Evolutionary conservation across 2,888 invertebrate genomes (phyloP).

Genomic region (Parnassius mnemosyne): DNA sequence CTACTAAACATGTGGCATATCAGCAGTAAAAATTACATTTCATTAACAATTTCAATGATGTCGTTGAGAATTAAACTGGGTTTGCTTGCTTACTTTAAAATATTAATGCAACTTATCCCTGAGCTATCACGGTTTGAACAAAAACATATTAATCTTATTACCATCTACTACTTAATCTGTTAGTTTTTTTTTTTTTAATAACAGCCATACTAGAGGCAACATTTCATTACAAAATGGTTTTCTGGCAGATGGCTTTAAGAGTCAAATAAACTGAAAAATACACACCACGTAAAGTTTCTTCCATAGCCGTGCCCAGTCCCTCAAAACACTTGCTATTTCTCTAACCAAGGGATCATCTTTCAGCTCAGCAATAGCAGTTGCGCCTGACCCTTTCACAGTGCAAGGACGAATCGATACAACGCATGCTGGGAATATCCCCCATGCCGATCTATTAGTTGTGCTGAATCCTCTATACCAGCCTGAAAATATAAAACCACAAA

Average conservation of each 20-base stretch:
- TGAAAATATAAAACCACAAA: slow-evolving; percentile 45
- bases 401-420: slow-evolving; percentile 91
- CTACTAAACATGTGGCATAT: no score
- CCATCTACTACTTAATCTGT: no score
- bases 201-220: neutral
- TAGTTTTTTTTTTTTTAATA: neutral
- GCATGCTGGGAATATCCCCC: slow-evolving; percentile 80
- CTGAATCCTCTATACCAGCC: slow-evolving; percentile 94
- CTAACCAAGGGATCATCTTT: slow-evolving; percentile 94
- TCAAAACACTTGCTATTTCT: slow-evolving; percentile 93
- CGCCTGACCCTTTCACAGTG: slow-evolving; percentile 87
- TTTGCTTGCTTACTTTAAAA: no score
- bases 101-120: no score
- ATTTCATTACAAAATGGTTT: neutral
- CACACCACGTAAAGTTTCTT: slow-evolving; percentile 94
- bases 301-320: slow-evolving; percentile 97
- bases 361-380: slow-evolving; percentile 91
- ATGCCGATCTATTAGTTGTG: slow-evolving; percentile 81
- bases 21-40: no score
- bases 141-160: no score
- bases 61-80: no score
- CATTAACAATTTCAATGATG: no score
- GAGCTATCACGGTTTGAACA: no score
- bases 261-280: neutral
- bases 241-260: neutral